These are phyloP conservation scores for Cantharis flavilabris DNA, from an alignment of 2,888 invertebrate species.

Conservation along the genomic window DNA sequence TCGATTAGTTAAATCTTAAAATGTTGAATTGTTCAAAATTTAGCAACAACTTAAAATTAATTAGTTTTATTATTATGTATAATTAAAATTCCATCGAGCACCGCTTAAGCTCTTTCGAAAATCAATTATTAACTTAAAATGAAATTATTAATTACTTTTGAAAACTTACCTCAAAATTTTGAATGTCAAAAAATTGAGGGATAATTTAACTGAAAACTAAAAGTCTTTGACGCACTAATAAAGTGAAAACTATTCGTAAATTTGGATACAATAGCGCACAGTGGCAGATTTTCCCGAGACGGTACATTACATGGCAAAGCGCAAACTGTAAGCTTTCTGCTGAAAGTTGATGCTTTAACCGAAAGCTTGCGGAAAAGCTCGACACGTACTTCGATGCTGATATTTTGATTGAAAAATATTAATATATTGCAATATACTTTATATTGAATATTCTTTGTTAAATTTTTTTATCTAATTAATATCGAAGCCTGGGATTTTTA, in stretches of 20 bases:
- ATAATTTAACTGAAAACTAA: not conserved
- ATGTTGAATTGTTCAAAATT: not conserved
- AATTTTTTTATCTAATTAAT: not conserved
- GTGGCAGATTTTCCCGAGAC: constrained; percentile 25
- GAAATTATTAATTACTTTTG: not conserved
- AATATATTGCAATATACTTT: not conserved
- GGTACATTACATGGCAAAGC: constrained; percentile 27
- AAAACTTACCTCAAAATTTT: not conserved
- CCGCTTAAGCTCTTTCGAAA: not conserved
- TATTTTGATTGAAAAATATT: constrained; percentile 20
- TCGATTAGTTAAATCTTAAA: not conserved
- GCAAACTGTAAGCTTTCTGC: constrained; percentile 36
- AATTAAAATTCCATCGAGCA: not conserved
- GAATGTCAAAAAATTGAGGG: not conserved
- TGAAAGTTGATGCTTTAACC: constrained; percentile 28
- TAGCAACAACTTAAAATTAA: constrained; percentile 4
- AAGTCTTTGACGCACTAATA: not conserved
- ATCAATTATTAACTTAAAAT: not conserved
- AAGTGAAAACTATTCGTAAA: constrained; percentile 3
- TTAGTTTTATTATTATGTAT: not conserved
- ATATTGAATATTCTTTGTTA: not conserved
- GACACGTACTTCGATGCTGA: constrained; percentile 23
- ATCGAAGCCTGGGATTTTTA: not conserved
- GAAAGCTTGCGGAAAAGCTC: constrained; percentile 28
- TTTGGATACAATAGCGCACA: constrained; percentile 11